These are phyloP conservation scores for Verasper variegatus DNA, from an alignment of 2,113 vertebrate species.

Conservation along the genomic window DNA sequence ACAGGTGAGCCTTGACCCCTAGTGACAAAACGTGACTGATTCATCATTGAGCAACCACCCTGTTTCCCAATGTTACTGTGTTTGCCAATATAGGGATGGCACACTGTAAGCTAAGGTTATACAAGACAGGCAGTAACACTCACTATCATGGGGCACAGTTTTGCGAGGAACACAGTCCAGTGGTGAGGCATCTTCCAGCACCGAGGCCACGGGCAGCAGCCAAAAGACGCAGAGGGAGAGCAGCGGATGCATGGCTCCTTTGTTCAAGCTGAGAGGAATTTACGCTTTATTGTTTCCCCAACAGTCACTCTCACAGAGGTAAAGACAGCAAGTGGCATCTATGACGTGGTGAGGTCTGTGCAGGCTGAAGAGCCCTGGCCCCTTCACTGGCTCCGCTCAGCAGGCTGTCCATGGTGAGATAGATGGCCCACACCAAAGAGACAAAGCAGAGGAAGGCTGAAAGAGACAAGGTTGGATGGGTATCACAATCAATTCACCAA, in stretches of 20 bases:
- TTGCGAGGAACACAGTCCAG: slow-evolving; percentile 63
- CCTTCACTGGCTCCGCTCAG: slow-evolving; percentile 71
- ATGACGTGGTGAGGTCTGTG: slow-evolving; percentile 55
- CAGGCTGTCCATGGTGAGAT: slow-evolving; percentile 72
- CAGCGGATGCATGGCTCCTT: slow-evolving; percentile 67
- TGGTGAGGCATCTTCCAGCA: slow-evolving; percentile 35
- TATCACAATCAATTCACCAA: slow-evolving; percentile 41
- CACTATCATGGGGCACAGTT: slow-evolving; percentile 72
- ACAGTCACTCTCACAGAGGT: slow-evolving; percentile 50
- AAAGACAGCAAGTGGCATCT: slow-evolving; percentile 63
- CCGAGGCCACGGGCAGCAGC: slow-evolving; percentile 57
- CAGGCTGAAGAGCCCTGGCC: slow-evolving; percentile 58
- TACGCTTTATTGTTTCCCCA: slow-evolving; percentile 56
- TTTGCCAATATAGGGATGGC: background rate
- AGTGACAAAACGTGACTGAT: slow-evolving; percentile 8
- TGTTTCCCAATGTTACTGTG: slow-evolving; percentile 3
- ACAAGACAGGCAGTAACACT: slow-evolving; percentile 55
- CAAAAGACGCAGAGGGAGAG: slow-evolving; percentile 62
- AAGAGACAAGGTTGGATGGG: slow-evolving; percentile 52
- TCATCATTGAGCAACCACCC: slow-evolving; percentile 1
- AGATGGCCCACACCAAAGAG: slow-evolving; percentile 67
- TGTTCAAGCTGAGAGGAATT: slow-evolving; percentile 30
- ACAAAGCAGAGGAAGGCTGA: slow-evolving; percentile 59
- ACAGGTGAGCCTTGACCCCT: slow-evolving; percentile 72
- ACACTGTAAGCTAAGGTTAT: slow-evolving; percentile 13